phyloP scores from a whole-genome alignment of 2,888 invertebrate genomes.

The Agrochola lychnidis region DNA sequence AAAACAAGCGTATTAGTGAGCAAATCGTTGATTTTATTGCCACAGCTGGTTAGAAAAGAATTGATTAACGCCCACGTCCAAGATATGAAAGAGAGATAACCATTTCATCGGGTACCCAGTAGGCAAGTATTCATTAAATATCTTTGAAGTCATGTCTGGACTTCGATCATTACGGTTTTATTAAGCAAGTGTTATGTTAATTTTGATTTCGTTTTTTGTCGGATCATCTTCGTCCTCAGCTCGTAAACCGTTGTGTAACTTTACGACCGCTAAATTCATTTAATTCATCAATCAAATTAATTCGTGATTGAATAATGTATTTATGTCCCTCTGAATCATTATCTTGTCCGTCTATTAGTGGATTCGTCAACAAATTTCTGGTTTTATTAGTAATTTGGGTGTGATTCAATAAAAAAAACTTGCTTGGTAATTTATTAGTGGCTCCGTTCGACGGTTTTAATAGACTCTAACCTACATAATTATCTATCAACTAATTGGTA shows the following conservation, averaged over 20 bases:
- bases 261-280: conserved; percentile 58
- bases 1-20: conserved; percentile 79
- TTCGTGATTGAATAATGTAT: conserved; percentile 59
- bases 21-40: conserved; percentile 78
- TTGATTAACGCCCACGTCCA: conserved; percentile 73
- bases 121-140: conserved; percentile 24
- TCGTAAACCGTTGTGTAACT: conserved; percentile 52
- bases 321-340: conserved; percentile 60
- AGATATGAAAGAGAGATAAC: conserved; percentile 68
- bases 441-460: conserved; percentile 73
- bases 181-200: conserved; percentile 28
- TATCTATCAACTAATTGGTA: conserved; percentile 81
- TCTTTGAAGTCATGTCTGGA: conserved; percentile 27
- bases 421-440: conserved; percentile 68
- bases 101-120: conserved; percentile 54
- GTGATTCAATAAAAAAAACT: conserved; percentile 63
- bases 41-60: conserved; percentile 70
- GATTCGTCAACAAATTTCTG: conserved; percentile 61
- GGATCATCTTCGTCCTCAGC: conserved; percentile 6
- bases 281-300: conserved; percentile 65
- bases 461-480: conserved; percentile 77
- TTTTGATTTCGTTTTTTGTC: conserved; percentile 15
- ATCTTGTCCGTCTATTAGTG: conserved; percentile 61
- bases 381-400: conserved; percentile 62
- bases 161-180: conserved; percentile 21